Evolutionary conservation across 2,113 vertebrate species (phyloP).

Genomic region (Tyto alba): DNA sequence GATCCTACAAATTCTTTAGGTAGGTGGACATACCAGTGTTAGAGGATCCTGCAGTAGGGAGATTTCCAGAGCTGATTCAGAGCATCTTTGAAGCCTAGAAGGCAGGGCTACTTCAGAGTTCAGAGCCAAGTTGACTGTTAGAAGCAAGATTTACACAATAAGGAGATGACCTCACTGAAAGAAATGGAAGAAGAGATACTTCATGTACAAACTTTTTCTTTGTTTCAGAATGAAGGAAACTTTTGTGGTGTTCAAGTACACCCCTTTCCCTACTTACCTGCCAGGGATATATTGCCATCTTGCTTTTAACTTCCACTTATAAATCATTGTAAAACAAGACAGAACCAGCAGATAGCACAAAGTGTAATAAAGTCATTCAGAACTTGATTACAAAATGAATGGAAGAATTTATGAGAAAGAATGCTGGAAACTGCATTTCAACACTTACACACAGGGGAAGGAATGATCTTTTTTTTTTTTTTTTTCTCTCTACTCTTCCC

Average conservation of each 20-base stretch:
- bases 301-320: background rate
- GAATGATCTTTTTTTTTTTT: background rate
- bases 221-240: background rate
- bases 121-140: background rate
- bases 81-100: background rate
- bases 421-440: background rate
- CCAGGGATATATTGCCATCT: background rate
- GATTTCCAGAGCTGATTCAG: background rate
- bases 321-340: slow-evolving; percentile 35
- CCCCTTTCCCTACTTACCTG: background rate
- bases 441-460: background rate
- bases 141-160: background rate
- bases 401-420: background rate
- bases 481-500: background rate
- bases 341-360: slow-evolving; percentile 1
- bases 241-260: background rate
- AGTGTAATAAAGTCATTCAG: slow-evolving; percentile 10
- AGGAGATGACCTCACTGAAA: background rate
- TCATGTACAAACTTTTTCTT: background rate
- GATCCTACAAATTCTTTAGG: background rate
- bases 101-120: background rate
- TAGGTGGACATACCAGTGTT: background rate
- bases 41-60: background rate
- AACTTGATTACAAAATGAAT: background rate
- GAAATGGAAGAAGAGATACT: background rate